These are phyloP conservation scores for Antrozous pallidus DNA, from an alignment of 2,797 vertebrate genomes.

Conservation along the genomic window DNA sequence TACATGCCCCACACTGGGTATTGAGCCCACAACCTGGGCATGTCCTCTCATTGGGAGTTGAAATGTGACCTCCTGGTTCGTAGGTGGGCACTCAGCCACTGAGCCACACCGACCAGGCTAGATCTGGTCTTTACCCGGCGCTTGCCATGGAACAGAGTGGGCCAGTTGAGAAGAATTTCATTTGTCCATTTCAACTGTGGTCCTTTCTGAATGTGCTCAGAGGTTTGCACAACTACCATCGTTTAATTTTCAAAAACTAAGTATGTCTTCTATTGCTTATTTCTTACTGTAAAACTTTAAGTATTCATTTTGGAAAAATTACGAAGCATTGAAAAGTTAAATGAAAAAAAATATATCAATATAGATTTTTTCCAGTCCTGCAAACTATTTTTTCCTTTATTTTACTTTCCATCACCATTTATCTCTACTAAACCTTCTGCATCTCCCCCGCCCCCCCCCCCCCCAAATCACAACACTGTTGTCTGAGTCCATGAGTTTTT, in stretches of 20 bases:
- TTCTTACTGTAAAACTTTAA: not conserved
- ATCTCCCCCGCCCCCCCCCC: not conserved
- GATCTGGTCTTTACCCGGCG: not conserved
- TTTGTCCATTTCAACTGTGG: not conserved
- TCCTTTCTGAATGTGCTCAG: not conserved
- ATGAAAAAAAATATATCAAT: not conserved
- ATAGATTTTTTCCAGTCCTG: not conserved
- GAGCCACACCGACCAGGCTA: not conserved
- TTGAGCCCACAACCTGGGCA: no score
- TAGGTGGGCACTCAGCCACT: no score
- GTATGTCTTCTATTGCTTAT: not conserved
- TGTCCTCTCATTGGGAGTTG: no score
- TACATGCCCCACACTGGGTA: no score
- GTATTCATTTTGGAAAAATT: slow-evolving; percentile 16
- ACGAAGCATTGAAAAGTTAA: not conserved
- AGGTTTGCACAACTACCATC: not conserved
- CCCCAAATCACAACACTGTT: not conserved
- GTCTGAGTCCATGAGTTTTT: not conserved
- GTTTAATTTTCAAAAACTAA: not conserved
- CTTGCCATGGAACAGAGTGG: not conserved
- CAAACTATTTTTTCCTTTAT: not conserved
- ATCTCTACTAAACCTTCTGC: not conserved
- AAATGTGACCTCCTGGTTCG: no score
- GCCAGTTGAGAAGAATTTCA: not conserved
- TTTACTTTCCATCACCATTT: not conserved